phyloP scores from a whole-genome alignment of 1,140 invertebrate species.

The Pseudomyrmex gracilis region DNA sequence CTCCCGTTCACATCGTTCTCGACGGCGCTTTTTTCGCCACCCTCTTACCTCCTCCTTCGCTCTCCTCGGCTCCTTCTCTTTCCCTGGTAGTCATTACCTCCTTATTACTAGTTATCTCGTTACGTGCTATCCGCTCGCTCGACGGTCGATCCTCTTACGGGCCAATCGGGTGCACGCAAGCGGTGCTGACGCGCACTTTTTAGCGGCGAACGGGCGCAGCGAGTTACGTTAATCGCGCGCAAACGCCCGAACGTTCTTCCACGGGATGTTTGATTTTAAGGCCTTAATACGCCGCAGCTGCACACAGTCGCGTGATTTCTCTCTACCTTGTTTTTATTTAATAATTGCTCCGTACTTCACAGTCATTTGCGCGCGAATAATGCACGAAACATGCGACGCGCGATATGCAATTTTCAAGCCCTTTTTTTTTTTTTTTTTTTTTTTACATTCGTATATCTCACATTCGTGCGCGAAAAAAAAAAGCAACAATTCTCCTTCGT shows the following conservation, averaged over 20 bases:
- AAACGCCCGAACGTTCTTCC: conserved; percentile 22
- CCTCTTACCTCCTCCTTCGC: background rate
- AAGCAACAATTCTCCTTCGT: too few relatives aligned
- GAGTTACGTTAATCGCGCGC: conserved; percentile 56
- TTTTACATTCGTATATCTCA: background rate
- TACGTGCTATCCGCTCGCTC: conserved; percentile 71
- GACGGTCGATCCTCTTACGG: conserved; percentile 56
- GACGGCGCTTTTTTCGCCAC: conserved; percentile 36
- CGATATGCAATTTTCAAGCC: background rate
- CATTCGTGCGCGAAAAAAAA: background rate
- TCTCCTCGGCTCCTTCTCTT: conserved; percentile 41
- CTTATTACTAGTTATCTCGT: conserved; percentile 81
- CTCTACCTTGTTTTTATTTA: conserved; percentile 24
- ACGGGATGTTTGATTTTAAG: conserved; percentile 33
- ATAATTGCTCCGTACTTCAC: background rate
- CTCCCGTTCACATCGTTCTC: conserved; percentile 23
- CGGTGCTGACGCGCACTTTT: conserved; percentile 54
- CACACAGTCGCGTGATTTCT: background rate
- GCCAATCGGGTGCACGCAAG: conserved; percentile 59
- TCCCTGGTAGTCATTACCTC: conserved; percentile 76
- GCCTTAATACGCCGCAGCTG: conserved; percentile 24
- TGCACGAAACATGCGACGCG: too few relatives aligned
- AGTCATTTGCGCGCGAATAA: conserved; percentile 18
- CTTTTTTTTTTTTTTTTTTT: background rate
- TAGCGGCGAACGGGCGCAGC: conserved; percentile 43